phyloP scores from a whole-genome alignment of 2,888 invertebrate species.

The Bhutanitis thaidina region DNA sequence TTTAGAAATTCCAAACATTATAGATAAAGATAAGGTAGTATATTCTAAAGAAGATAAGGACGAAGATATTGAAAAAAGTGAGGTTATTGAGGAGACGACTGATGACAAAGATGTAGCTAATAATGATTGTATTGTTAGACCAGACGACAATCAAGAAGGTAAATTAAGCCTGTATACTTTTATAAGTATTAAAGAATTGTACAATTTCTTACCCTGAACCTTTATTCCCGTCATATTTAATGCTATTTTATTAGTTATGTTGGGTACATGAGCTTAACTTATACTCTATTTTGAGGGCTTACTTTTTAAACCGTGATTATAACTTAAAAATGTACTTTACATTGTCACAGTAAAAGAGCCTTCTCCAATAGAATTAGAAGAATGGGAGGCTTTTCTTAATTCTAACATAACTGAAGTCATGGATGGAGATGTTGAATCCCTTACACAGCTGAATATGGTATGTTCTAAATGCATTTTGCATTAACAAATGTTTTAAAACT shows the following conservation, averaged over 20 bases:
- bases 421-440: constrained; percentile 87
- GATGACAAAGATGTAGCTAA: constrained; percentile 66
- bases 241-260: no score
- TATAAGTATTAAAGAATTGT: no score
- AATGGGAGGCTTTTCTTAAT: constrained; percentile 91
- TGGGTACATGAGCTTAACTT: no score
- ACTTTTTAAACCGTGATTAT: no score
- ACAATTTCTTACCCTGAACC: no score
- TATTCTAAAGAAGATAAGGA: constrained; percentile 67
- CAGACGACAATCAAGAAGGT: constrained; percentile 60
- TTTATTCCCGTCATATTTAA: no score
- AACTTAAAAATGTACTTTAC: no score
- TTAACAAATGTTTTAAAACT: no score
- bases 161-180: constrained; percentile 11
- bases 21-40: constrained; percentile 46
- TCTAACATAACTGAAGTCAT: constrained; percentile 90
- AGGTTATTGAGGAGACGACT: constrained; percentile 62
- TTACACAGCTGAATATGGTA: constrained; percentile 84
- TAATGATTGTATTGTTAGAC: constrained; percentile 53
- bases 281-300: no score
- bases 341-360: constrained; percentile 65
- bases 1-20: constrained; percentile 50
- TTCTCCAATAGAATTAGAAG: constrained; percentile 89
- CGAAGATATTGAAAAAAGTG: constrained; percentile 64
- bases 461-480: neutral